Base-by-base conservation (phyloP, 2,888 invertebrate species). In the Pachydiplax longipennis region DNA sequence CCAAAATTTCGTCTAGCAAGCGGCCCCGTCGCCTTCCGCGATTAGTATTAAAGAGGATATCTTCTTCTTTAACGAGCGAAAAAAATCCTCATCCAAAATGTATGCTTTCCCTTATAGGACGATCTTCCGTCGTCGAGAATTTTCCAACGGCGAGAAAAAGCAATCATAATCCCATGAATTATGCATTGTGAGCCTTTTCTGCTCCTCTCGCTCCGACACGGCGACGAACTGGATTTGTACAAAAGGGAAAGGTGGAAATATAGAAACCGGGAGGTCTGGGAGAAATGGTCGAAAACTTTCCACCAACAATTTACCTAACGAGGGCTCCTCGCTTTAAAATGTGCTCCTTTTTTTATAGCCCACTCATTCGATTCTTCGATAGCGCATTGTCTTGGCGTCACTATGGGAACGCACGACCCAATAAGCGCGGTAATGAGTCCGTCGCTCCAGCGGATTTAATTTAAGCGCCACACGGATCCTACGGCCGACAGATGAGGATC, bases 91-190 rank as follows among this genome's bases (percentile, higher is more conserved):
- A 87, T 87, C 18, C 87, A 87, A 87, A 87, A 87, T 87, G 87
- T 61, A 87, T 87, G 61, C 40, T 58, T 87, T 87, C 87, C 87
- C 73, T 73, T 31, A 40, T 35, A 15, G 87, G 87, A 87, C 87
- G 87, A 87, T 87, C 61, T 65, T 87, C 65, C 87, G 87, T 87
- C 65, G 87, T 37, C 61, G 87, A 87, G 61, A 87, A 87, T 87
- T 87, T 87, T 87, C 87, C 61, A 15, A 12, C 61, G 61, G 65
- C 37, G 87, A 87, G 87, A 65, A 87, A 87, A 87, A 87, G 87
- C 87, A 87, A 87, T 87, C 87, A 87, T 87, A 87, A 65, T 87
- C 61, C 87, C 61, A 87, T 87, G 87, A 87, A 87, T 87, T 87
- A 87, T 87, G 87, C 87, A 87, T 87, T 65, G 10, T 12, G 22